phyloP scores from a whole-genome alignment of 2,888 invertebrate genomes.

The Lasioglossum calceatum region DNA sequence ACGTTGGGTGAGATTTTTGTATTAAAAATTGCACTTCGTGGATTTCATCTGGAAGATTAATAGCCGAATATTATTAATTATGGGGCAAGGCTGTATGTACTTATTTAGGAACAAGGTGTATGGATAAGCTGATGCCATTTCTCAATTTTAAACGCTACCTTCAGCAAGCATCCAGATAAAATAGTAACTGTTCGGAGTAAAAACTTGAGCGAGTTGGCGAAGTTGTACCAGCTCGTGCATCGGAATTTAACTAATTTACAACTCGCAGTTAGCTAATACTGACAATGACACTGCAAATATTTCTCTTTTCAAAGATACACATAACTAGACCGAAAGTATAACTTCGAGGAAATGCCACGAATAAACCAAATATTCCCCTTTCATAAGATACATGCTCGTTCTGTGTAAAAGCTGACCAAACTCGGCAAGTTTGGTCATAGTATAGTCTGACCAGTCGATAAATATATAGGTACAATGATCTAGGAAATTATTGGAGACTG shows the following conservation, averaged over 20 bases:
- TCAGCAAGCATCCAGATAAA: background rate
- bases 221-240: background rate
- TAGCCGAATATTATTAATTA: background rate
- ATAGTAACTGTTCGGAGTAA: background rate
- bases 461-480: background rate
- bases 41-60: background rate
- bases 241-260: background rate
- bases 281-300: background rate
- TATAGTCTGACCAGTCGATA: background rate
- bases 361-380: background rate
- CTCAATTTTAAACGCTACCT: background rate
- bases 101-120: background rate
- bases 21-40: background rate
- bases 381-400: background rate
- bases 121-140: background rate
- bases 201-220: background rate
- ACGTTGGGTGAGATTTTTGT: background rate
- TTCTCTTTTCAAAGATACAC: background rate
- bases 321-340: background rate
- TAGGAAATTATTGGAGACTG: background rate
- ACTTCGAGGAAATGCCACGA: background rate
- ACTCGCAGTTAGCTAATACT: background rate
- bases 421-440: background rate
- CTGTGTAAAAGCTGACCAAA: background rate
- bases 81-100: background rate